Conservation (phyloP, 2,888 invertebrate species). For the Ephialtes manifestator region DNA sequence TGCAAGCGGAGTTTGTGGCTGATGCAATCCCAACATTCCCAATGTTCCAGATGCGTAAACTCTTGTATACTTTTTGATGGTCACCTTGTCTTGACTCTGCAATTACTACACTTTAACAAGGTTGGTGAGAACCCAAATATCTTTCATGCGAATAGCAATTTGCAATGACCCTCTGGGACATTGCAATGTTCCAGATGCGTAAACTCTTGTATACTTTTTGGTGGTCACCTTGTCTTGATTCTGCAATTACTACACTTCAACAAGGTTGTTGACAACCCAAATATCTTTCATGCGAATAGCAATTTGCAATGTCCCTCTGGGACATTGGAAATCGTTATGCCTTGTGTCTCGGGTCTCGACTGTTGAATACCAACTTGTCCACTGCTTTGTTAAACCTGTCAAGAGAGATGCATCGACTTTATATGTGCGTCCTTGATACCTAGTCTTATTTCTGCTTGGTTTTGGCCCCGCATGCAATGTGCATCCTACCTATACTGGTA, state of each 20-base stretch:
- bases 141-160: conserved; percentile 23
- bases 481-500: conserved; percentile 10
- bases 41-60: not conserved
- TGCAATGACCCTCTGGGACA: conserved; percentile 12
- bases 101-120: not conserved
- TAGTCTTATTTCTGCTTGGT: not conserved
- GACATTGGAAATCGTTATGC: conserved; percentile 9
- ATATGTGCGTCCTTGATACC: conserved; percentile 6
- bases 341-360: not conserved
- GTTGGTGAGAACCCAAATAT: not conserved
- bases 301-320: conserved; percentile 20
- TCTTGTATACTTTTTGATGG: no score
- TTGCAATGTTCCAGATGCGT: not conserved
- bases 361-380: not conserved
- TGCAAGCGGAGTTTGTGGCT: no score
- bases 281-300: conserved; percentile 14
- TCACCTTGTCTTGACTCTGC: not conserved
- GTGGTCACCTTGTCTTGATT: not conserved
- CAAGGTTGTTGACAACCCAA: not conserved
- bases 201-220: no score
- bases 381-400: not conserved
- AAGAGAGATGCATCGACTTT: not conserved
- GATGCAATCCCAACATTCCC: no score
- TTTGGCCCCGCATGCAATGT: not conserved
- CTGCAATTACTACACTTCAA: not conserved